A percentile compares a stretch with the other conserved stretches of the same genome.
phyloP scores from a whole-genome alignment of 2,888 invertebrate genomes.

The Leucophenga montana region DNA sequence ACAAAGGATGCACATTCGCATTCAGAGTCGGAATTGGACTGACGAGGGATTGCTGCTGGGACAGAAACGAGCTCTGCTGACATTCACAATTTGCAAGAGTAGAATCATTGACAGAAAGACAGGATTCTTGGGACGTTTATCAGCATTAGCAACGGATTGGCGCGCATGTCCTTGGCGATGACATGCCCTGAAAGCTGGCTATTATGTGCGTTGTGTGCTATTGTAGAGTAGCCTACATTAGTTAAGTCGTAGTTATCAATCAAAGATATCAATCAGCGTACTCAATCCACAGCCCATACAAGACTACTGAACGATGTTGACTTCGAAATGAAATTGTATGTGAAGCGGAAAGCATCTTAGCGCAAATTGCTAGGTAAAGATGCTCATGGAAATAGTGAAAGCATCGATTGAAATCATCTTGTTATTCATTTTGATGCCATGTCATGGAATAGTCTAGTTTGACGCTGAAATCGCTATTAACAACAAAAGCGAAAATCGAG shows the following conservation, averaged over 20 bases:
- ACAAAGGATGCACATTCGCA: slow-evolving; percentile 1
- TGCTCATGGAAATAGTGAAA: too few species aligned
- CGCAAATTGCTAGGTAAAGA: too few species aligned
- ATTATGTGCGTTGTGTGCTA: background rate
- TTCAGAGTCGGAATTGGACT: slow-evolving; percentile 1
- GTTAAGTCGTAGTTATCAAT: background rate
- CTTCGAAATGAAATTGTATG: too few species aligned
- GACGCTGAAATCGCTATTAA: too few species aligned
- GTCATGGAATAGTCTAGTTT: too few species aligned
- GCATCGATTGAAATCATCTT: too few species aligned
- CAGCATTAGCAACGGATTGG: slow-evolving; percentile 13
- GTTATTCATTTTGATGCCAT: too few species aligned
- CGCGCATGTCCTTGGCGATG: background rate
- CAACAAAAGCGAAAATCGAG: too few species aligned
- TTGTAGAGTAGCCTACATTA: background rate
- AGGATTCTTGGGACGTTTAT: background rate
- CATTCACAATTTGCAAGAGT: slow-evolving; percentile 55
- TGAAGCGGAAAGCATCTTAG: too few species aligned
- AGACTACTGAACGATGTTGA: too few species aligned
- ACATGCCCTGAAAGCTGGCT: background rate
- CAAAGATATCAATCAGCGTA: slow-evolving; percentile 2
- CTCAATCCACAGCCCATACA: too few species aligned
- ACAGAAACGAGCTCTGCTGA: slow-evolving; percentile 33
- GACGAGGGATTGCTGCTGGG: slow-evolving; percentile 26
- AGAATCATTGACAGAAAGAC: slow-evolving; percentile 34